Evolutionary conservation across 1,140 invertebrate genomes (phyloP), one percentile per base, ranked within the genome.

Genomic region (Colletes gigas): DNA sequence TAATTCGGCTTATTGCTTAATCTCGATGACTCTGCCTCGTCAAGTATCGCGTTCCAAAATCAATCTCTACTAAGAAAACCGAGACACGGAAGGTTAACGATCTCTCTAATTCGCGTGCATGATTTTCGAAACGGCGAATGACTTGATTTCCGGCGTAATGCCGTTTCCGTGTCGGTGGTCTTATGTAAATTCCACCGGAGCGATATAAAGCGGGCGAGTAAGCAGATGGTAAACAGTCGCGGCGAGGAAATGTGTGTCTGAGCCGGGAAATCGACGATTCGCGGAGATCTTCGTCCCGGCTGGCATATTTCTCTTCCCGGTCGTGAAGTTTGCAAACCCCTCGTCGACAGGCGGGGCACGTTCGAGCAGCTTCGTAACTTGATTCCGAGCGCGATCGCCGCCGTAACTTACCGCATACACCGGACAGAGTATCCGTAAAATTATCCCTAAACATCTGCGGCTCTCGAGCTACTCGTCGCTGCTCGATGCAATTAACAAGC

Each of bases 141-240:
- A 52, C 12, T 47, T 9, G 57, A 44, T 39, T 3, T 54, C 10
- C 44, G n/a, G 21, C 0, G 59, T 65, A 41, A 75, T 65, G 50
- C 50, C 65, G 44, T 77, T 77, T 50, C 39, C 72, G 60, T 65
- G 72, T 65, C 72, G 72, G 50, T 17, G 14, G 55, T 44, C 57
- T 70, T 62, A 39, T 30, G 39, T 17, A 70, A 60, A 78, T 78
- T 21, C 55, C 52, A 30, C 9, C 21, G 4, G 5, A 54, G 39
- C 62, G 50, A 44, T 19, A 55, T 57, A 21, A 52, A 66, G 30
- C 17, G 47, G 21, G 1, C 60, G 44, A 19, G 63, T 39, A 55
- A 67, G 47, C 41, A 55, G 30, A 66, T 3, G 19, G 65, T 67
- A 76, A 67, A 67, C 52, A 67, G 19, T 12, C 6, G 63, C 52